Evolutionary conservation across 53 echinoderm and acorn worm genomes (phyloP).

Genomic region (Apostichopus leukothele): DNA sequence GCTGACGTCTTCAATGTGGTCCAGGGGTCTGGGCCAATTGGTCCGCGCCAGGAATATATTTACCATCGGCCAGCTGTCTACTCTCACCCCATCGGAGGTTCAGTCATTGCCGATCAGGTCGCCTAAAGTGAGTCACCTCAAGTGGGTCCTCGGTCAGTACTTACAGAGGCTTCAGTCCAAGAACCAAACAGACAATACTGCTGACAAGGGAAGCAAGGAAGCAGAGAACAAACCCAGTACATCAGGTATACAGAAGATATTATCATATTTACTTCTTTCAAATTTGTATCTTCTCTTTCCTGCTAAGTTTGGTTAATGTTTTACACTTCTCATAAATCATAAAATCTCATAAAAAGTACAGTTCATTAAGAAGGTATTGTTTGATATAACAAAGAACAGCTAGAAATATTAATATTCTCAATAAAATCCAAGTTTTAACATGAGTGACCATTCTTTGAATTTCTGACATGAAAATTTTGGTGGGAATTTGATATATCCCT

Average conservation of each 20-base stretch:
- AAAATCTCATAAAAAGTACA: too few species aligned
- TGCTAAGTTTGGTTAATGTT: too few species aligned
- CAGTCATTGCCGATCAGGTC: conserved; percentile 85
- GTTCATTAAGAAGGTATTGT: too few species aligned
- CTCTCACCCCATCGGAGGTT: conserved; percentile 80
- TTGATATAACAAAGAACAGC: too few species aligned
- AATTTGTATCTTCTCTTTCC: too few species aligned
- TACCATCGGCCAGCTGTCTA: conserved; percentile 84
- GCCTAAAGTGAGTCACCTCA: conserved; percentile 81
- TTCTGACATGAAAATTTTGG: too few species aligned
- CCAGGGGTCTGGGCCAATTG: conserved; percentile 85
- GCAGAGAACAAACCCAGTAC: neutral
- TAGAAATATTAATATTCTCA: too few species aligned
- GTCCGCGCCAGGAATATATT: conserved; percentile 87
- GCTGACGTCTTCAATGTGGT: conserved; percentile 95
- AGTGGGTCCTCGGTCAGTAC: conserved; percentile 61
- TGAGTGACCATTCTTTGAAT: too few species aligned
- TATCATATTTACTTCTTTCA: too few species aligned
- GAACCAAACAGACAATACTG: neutral
- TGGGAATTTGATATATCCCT: too few species aligned
- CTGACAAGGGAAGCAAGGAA: neutral
- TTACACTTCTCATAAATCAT: too few species aligned
- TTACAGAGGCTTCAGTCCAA: conserved; percentile 25
- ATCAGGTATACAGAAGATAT: neutral
- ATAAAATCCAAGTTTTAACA: too few species aligned